Evolutionary conservation across 2,113 vertebrate species (phyloP).

Genomic region (Perca flavescens): DNA sequence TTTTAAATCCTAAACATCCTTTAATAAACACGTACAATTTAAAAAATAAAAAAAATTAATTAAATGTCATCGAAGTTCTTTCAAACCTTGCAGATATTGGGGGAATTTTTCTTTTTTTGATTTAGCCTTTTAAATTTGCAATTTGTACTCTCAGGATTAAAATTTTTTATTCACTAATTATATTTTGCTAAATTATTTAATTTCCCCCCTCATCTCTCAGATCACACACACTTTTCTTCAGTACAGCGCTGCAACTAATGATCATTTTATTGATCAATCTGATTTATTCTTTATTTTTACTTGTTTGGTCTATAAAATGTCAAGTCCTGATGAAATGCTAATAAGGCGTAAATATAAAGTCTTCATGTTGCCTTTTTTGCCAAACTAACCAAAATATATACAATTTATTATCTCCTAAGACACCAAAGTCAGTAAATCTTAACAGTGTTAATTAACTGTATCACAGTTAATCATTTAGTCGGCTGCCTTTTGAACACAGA

Average conservation of each 20-base stretch:
- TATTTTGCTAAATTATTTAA: neutral
- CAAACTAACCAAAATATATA: neutral
- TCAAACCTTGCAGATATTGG: neutral
- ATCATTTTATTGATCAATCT: too few species aligned
- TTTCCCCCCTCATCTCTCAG: neutral
- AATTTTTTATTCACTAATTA: too few species aligned
- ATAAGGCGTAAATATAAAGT: too few species aligned
- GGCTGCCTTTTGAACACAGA: neutral
- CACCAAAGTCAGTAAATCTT: neutral
- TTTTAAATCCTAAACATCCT: too few species aligned
- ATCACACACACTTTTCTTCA: neutral
- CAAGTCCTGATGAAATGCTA: neutral
- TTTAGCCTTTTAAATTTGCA: too few species aligned
- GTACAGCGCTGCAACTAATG: neutral
- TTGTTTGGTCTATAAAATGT: too few species aligned
- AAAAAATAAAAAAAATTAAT: too few species aligned
- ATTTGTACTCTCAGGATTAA: too few species aligned
- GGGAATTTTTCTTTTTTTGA: too few species aligned
- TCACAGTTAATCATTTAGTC: neutral
- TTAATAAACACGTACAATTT: too few species aligned
- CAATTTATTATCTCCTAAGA: neutral
- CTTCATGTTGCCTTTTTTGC: too few species aligned
- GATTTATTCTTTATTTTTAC: too few species aligned
- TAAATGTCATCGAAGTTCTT: neutral
- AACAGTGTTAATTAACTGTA: neutral